Conservation (phyloP, 1,140 invertebrate species). For the Leptinotarsa undecemlineata region DNA sequence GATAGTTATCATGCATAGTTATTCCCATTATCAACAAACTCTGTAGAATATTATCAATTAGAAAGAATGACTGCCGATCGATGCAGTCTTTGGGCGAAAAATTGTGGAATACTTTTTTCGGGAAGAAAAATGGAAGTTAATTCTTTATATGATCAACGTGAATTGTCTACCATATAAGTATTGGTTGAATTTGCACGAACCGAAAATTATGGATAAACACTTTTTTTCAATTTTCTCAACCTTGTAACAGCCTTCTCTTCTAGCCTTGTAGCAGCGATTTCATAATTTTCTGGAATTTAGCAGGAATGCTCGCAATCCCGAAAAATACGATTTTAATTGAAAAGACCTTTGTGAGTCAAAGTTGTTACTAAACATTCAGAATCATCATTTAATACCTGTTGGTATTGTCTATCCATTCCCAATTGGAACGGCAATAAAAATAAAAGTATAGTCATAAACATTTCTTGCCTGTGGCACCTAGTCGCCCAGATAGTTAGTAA, state of each 20-base stretch:
- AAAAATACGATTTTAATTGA: not conserved
- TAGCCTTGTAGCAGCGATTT: slow-evolving; percentile 14
- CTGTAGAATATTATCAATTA: not conserved
- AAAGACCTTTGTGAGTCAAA: not conserved
- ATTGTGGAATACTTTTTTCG: not conserved
- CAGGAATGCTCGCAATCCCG: not conserved
- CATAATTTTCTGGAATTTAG: slow-evolving; percentile 24
- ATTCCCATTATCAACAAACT: not conserved
- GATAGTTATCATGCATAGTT: not conserved
- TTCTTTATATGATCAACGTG: slow-evolving; percentile 23
- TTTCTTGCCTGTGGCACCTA: too few species aligned
- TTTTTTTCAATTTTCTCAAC: not conserved
- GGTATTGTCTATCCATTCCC: too few species aligned
- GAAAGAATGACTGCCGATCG: not conserved
- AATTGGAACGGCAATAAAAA: too few species aligned
- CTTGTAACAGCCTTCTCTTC: too few species aligned
- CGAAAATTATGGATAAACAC: not conserved
- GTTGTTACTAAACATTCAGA: not conserved
- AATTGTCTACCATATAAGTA: not conserved
- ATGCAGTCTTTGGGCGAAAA: slow-evolving; percentile 1
- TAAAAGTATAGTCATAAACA: too few species aligned
- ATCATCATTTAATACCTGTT: not conserved
- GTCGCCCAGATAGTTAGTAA: too few species aligned
- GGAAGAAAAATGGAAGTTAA: not conserved
- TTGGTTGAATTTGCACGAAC: not conserved